phyloP scores from a whole-genome alignment of 2,113 vertebrate species.

The Aviceda subcristata region DNA sequence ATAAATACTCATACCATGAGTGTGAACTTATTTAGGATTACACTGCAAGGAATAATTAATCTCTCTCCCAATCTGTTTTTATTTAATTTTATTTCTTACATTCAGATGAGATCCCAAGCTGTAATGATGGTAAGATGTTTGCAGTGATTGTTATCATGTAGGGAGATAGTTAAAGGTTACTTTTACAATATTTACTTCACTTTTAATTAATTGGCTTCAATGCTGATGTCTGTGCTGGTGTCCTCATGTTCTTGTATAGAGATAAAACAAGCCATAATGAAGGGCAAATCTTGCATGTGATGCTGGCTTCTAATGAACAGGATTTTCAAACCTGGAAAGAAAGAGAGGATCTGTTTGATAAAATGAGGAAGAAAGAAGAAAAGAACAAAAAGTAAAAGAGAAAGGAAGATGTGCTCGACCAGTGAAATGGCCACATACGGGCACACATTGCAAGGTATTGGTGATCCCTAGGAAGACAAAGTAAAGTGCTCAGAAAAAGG shows the following conservation, averaged over 20 bases:
- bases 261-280: neutral
- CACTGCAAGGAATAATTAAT: neutral
- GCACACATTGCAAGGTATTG: neutral
- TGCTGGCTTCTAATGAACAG: slow-evolving; percentile 22
- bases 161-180: neutral
- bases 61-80: neutral
- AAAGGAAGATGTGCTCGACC: neutral
- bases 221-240: neutral
- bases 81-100: neutral
- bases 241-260: slow-evolving; percentile 36
- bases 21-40: neutral
- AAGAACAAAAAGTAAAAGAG: neutral
- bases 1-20: accelerated
- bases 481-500: neutral
- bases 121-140: neutral
- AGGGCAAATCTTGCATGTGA: neutral
- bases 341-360: neutral
- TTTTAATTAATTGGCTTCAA: neutral
- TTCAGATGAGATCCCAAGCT: neutral
- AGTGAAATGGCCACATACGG: neutral
- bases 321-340: neutral
- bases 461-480: neutral
- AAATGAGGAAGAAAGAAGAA: neutral
- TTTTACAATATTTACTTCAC: neutral
- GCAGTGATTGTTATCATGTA: neutral